These are phyloP conservation scores for Hyppa rectilinea DNA, from an alignment of 2,888 invertebrate genomes.

Conservation along the genomic window DNA sequence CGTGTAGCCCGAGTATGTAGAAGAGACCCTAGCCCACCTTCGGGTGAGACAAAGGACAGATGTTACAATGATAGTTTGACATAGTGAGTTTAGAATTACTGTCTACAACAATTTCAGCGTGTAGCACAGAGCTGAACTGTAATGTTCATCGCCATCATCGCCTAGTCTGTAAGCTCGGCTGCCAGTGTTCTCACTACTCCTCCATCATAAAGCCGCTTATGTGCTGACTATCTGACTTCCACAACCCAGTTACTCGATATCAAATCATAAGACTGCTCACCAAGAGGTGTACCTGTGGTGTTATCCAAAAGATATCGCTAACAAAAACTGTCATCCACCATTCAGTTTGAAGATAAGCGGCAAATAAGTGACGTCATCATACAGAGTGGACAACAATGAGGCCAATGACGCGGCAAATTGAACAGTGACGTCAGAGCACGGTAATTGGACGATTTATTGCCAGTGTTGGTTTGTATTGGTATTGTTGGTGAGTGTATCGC, in stretches of 20 bases:
- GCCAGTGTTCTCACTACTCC: no score
- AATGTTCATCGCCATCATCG: no score
- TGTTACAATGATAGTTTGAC: slow-evolving; percentile 18
- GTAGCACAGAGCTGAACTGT: neutral
- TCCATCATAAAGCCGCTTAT: no score
- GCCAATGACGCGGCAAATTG: slow-evolving; percentile 65
- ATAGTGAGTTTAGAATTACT: no score
- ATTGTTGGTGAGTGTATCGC: slow-evolving; percentile 9
- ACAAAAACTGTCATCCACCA: neutral
- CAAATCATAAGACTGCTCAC: no score
- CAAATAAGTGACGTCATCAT: slow-evolving; percentile 52
- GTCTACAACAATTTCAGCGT: neutral
- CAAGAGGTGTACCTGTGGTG: neutral
- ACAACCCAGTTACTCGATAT: neutral
- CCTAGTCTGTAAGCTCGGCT: no score
- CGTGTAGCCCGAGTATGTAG: slow-evolving; percentile 47
- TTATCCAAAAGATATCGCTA: neutral
- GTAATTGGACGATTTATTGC: slow-evolving; percentile 61
- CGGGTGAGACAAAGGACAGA: slow-evolving; percentile 18
- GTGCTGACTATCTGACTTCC: neutral
- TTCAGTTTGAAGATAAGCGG: slow-evolving; percentile 30
- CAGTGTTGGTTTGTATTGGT: slow-evolving; percentile 29
- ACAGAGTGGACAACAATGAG: slow-evolving; percentile 50
- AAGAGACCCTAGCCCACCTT: slow-evolving; percentile 41
- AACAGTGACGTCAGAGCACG: slow-evolving; percentile 54